phyloP scores from a whole-genome alignment of 2,113 vertebrate species.

The Rallus limicola region DNA sequence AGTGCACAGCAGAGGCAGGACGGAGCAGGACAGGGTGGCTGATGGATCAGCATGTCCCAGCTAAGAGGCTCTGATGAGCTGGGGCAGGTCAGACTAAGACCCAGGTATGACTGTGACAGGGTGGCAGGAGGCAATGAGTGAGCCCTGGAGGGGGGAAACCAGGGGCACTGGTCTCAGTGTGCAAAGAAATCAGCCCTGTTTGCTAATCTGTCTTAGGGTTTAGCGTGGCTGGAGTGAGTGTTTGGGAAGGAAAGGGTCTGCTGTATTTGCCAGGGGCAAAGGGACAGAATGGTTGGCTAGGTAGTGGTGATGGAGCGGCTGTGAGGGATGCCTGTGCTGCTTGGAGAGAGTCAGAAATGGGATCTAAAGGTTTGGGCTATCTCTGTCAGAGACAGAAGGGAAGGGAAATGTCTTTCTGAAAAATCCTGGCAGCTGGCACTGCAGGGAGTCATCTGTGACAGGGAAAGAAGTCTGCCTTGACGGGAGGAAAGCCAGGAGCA shows the following conservation, averaged over 20 bases:
- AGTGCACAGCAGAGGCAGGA: neutral
- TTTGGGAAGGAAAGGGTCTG: neutral
- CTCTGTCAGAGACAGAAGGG: neutral
- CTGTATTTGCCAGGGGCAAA: neutral
- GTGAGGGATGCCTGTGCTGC: neutral
- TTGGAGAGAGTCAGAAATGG: neutral
- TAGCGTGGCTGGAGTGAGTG: neutral
- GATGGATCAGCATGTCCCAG: neutral
- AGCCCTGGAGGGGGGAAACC: neutral
- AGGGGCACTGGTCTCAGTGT: neutral
- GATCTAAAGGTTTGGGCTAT: neutral
- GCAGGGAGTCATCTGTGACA: neutral
- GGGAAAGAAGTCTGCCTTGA: neutral
- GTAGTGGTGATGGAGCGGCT: neutral
- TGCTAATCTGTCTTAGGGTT: neutral
- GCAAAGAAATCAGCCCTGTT: neutral
- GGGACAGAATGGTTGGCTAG: neutral
- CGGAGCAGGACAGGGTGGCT: fast-evolving
- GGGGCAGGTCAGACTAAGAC: neutral
- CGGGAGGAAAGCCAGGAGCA: neutral
- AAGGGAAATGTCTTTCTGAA: neutral
- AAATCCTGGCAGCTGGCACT: neutral
- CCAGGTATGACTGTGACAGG: neutral
- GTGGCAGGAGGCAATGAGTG: fast-evolving
- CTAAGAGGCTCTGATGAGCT: neutral